phyloP scores from a whole-genome alignment of 1,140 invertebrate genomes.

The Drosophila elegans region DNA sequence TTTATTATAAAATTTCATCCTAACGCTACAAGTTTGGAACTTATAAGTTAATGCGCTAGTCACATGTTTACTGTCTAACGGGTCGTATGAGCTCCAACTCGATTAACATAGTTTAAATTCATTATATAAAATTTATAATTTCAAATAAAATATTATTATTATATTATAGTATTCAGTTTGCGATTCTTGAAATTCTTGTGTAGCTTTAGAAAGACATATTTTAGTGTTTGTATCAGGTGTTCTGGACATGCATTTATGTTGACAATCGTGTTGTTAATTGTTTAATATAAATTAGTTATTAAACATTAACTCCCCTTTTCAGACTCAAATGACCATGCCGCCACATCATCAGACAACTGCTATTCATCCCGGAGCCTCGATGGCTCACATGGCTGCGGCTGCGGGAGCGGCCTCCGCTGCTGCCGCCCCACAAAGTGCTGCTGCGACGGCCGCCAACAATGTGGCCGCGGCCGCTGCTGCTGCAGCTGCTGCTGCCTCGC shows the following conservation, averaged over 20 bases:
- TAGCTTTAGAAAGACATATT: too few species aligned
- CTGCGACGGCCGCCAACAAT: constrained; percentile 55
- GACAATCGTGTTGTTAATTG: not conserved
- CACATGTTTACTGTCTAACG: not conserved
- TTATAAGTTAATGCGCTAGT: too few species aligned
- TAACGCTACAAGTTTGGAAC: too few species aligned
- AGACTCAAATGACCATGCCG: constrained; percentile 90
- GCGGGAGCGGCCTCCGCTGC: constrained; percentile 54
- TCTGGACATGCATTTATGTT: too few species aligned
- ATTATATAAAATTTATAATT: too few species aligned
- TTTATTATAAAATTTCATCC: too few species aligned
- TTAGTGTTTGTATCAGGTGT: too few species aligned
- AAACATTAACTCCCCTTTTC: constrained; percentile 13
- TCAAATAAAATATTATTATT: too few species aligned
- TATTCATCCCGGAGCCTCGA: constrained; percentile 91
- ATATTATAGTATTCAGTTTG: too few species aligned
- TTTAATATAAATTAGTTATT: too few species aligned
- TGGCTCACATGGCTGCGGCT: constrained; percentile 87
- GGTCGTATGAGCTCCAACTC: not conserved
- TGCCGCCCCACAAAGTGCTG: constrained; percentile 53
- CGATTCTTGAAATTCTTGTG: not conserved
- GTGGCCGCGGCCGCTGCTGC: constrained; percentile 78
- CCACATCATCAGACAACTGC: constrained; percentile 84
- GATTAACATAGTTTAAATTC: not conserved
- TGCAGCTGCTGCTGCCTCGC: constrained; percentile 68